A percentile compares a stretch with the other conserved stretches of the same genome.
These are phyloP conservation scores for Poecilobothrus nobilitatus DNA, from an alignment of 2,888 invertebrate species.

Conservation along the genomic window DNA sequence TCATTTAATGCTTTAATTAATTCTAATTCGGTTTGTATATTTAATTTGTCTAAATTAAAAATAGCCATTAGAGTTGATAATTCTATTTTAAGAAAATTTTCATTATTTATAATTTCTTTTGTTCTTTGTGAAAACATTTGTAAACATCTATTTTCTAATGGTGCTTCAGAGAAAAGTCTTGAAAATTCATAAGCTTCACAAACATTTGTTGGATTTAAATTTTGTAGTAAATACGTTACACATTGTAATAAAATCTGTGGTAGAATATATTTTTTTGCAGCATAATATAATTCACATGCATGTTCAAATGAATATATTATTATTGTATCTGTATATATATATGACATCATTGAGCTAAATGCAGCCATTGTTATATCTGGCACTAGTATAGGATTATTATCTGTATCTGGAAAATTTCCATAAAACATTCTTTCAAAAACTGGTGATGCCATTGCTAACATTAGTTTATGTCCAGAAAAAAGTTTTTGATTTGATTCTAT, in stretches of 20 bases:
- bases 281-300: constrained; percentile 79
- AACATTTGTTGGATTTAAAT: constrained; percentile 60
- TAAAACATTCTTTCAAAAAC: constrained; percentile 85
- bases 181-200: constrained; percentile 82
- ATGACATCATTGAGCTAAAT: constrained; percentile 71
- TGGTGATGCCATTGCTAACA: constrained; percentile 69
- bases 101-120: no score
- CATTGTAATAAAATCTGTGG: constrained; percentile 46
- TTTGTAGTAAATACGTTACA: constrained; percentile 49
- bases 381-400: constrained; percentile 64
- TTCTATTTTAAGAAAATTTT: no score
- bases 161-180: constrained; percentile 71
- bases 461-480: constrained; percentile 42
- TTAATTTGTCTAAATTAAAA: no score
- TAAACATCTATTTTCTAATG: constrained; percentile 43
- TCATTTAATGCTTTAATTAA: no score
- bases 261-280: constrained; percentile 80
- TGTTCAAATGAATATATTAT: constrained; percentile 74
- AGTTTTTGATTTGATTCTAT: constrained; percentile 60
- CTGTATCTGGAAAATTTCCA: constrained; percentile 65
- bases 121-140: no score
- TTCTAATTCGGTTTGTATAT: no score
- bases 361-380: constrained; percentile 80
- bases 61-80: no score
- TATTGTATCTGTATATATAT: constrained; percentile 75